Evolutionary conservation across 2,888 invertebrate species (phyloP), one percentile per base, ranked within the genome.

Genomic region (Digitonthophagus gazella): DNA sequence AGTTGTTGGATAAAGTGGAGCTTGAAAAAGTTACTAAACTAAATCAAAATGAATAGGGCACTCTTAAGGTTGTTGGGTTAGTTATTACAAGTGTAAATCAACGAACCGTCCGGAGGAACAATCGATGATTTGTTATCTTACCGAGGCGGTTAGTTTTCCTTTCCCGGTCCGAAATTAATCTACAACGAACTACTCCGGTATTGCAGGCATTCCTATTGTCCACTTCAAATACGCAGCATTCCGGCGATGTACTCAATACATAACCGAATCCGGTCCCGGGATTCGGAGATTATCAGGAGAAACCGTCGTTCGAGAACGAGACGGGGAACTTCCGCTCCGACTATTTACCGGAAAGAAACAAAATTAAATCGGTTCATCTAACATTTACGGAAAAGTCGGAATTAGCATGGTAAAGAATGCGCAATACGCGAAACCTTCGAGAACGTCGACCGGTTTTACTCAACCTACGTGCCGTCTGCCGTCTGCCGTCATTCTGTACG

Each of bases 181-280:
- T 73, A 72, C 71, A 72, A 69, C 71, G 70, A 61, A 71, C 67
- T 71, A 69, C 67, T 68, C 69, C 61, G 70, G 67, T 68, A 73
- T 71, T 72, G 66, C 71, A 71, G 69, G 67, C 73, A 73, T 73
- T 72, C 69, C 72, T 70, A 73, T 74, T 73, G 72, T 74, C 71
- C 73, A 72, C 72, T 72, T 73, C 70, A 70, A 69, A 44, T 44
- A 44, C 28, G 28, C 28, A 44, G 28, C 28, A 44, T 44, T 44
- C 28, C 28, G 28, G 11, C 28, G 28, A 44, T 44, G 28, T 44
- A 44, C 28, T 44, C 28, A 44, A 44, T 44, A 44, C 28, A 44
- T 44, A 44, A 44, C 28, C 28, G 28, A 44, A 44, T 44, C 28
- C 28, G 28, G 28, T n/a, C n/a, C n/a, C n/a, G n/a, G n/a, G n/a